Conservation (phyloP, 2,797 vertebrate genomes). For the Okamejei kenojei region DNA sequence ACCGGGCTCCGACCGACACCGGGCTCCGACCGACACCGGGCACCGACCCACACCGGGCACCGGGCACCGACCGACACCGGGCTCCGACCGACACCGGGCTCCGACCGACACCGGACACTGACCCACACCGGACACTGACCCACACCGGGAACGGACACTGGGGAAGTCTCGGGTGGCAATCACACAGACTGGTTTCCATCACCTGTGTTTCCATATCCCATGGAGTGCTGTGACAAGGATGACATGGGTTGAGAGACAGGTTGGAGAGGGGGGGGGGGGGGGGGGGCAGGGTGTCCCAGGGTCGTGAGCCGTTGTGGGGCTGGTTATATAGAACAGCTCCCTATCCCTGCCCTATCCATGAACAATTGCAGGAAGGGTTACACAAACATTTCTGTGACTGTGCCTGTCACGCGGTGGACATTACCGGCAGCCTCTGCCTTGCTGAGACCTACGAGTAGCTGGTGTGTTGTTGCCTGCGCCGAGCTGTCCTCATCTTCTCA, state of each 20-base stretch:
- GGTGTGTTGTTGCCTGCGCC: constrained; percentile 81
- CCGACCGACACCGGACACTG: too few species aligned
- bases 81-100: too few species aligned
- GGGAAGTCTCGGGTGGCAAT: too few species aligned
- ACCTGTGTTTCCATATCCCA: too few species aligned
- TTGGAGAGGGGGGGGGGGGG: background rate
- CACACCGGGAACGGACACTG: too few species aligned
- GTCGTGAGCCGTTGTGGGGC: background rate
- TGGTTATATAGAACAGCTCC: background rate
- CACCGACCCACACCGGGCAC: too few species aligned
- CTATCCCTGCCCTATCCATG: background rate
- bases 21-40: too few species aligned
- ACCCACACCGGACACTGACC: too few species aligned
- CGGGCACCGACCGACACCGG: too few species aligned
- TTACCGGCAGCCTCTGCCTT: background rate
- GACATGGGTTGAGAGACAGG: constrained; percentile 14
- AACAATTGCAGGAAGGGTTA: background rate
- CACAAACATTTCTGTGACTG: background rate
- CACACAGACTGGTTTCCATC: too few species aligned
- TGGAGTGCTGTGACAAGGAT: too few species aligned
- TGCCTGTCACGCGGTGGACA: background rate
- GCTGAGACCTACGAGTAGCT: constrained; percentile 75
- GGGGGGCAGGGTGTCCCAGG: background rate
- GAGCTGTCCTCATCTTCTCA: constrained; percentile 83
- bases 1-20: too few species aligned